Conservation (phyloP, 2,113 vertebrate genomes). For the Vidua macroura region DNA sequence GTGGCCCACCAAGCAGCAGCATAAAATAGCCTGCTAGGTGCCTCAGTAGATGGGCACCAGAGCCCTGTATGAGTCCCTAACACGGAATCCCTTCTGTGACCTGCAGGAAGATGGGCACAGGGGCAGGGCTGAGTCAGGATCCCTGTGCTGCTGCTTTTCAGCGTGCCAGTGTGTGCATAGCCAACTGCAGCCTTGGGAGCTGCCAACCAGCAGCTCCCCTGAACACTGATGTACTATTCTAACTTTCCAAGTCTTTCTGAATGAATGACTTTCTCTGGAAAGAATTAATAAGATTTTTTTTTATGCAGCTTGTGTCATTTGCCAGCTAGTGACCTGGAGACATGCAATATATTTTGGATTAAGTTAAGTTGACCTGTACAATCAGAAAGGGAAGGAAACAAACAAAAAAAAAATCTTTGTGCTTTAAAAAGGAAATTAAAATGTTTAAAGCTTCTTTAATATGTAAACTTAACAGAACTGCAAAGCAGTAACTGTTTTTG, state of each 20-base stretch:
- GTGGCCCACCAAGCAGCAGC: not conserved
- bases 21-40: not conserved
- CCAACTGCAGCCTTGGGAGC: not conserved
- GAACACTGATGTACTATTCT: not conserved
- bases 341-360: conserved; percentile 22
- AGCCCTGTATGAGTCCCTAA: not conserved
- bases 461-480: not conserved
- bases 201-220: not conserved
- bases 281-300: not conserved
- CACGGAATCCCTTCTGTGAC: not conserved
- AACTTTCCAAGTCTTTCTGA: not conserved
- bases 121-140: not conserved
- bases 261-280: not conserved
- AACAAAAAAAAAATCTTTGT: not conserved
- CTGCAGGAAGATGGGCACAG: rapidly evolving
- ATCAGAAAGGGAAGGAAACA: not conserved
- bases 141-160: not conserved
- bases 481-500: not conserved
- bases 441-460: conserved; percentile 16
- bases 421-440: conserved; percentile 29
- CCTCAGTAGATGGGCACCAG: not conserved
- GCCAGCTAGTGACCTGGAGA: not conserved
- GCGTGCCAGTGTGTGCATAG: not conserved
- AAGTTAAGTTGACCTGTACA: conserved; percentile 31
- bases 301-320: not conserved